These are phyloP conservation scores for Lamellibrachia luymesi DNA, from an alignment of 1,140 invertebrate species.

Conservation along the genomic window DNA sequence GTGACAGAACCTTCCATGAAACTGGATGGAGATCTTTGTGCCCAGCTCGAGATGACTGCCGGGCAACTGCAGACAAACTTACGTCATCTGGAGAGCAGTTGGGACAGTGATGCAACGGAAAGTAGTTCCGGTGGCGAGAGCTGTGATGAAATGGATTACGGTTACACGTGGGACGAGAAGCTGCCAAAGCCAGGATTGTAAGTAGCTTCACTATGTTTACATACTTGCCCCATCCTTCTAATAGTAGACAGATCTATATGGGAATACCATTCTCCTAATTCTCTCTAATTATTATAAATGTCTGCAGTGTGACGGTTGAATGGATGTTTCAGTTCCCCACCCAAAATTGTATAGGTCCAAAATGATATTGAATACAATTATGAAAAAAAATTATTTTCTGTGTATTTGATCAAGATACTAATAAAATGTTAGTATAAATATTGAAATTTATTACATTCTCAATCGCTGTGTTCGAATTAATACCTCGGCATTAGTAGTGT, in stretches of 20 bases:
- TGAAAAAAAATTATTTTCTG: no score
- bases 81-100: slow-evolving; percentile 68
- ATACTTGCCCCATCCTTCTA: not conserved
- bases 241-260: not conserved
- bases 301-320: not conserved
- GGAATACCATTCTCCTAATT: not conserved
- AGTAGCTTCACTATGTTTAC: slow-evolving; percentile 15
- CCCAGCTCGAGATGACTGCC: slow-evolving; percentile 47
- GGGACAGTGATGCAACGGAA: slow-evolving; percentile 90
- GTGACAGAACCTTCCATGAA: slow-evolving; percentile 28
- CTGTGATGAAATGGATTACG: slow-evolving; percentile 78
- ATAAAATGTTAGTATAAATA: no score
- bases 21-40: slow-evolving; percentile 41
- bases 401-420: no score
- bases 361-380: no score
- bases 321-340: no score
- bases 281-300: not conserved
- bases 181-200: slow-evolving; percentile 34
- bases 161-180: slow-evolving; percentile 26
- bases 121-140: slow-evolving; percentile 91
- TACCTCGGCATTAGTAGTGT: no score
- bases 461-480: no score
- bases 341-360: no score
- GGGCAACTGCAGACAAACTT: slow-evolving; percentile 72
- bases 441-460: no score